phyloP scores from a whole-genome alignment of 2,113 vertebrate species.

The Actenoides lindsayi region DNA sequence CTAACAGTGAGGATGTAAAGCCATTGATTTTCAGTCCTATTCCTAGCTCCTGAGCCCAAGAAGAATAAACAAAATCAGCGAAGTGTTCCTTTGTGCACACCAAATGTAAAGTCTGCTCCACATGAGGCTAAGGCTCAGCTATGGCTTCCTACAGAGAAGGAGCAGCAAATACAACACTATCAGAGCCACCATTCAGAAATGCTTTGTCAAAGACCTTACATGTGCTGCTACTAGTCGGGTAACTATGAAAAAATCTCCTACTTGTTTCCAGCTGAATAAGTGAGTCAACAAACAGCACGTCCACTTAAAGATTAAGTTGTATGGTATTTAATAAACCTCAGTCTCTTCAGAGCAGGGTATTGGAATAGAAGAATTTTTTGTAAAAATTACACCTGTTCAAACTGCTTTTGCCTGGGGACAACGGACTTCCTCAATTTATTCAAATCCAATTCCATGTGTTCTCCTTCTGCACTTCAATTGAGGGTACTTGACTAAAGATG shows the following conservation, averaged over 20 bases:
- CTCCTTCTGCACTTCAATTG: not conserved
- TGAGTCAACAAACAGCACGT: not conserved
- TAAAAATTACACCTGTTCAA: not conserved
- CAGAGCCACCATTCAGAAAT: not conserved
- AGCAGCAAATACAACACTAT: not conserved
- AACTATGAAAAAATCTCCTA: not conserved
- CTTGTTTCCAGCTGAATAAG: not conserved
- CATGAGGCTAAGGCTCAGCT: not conserved
- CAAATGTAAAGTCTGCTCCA: not conserved
- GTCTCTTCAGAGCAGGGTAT: not conserved
- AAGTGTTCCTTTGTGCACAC: not conserved
- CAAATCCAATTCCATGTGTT: not conserved
- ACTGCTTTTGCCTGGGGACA: not conserved
- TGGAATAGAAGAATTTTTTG: not conserved
- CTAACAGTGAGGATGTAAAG: not conserved
- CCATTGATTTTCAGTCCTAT: not conserved
- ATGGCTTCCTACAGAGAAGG: not conserved
- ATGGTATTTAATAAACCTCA: not conserved
- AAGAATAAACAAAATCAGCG: not conserved
- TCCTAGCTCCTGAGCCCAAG: not conserved
- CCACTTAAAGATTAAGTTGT: not conserved
- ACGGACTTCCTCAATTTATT: not conserved
- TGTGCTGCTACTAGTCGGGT: fast-evolving
- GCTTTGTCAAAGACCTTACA: not conserved
- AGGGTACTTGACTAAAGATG: not conserved